Conservation (phyloP, 92 coral and sea anemone genomes). For the Desmophyllum pertusum region DNA sequence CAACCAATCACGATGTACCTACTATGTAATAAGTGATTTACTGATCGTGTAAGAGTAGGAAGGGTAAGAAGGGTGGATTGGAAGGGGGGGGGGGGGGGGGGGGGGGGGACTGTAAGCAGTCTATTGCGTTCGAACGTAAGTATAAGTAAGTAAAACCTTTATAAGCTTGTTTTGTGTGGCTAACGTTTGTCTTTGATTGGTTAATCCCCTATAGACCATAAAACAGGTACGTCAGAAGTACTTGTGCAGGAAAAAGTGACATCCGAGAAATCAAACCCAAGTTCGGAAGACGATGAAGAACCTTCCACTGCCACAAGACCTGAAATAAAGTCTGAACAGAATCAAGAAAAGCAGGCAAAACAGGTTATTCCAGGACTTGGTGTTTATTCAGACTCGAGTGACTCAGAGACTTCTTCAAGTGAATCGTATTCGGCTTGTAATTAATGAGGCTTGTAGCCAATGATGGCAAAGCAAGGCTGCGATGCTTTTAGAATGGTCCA, state of each 20-base stretch:
- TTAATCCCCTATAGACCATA: slow-evolving; percentile 11
- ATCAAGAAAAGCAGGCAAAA: slow-evolving; percentile 23
- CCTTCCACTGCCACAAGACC: slow-evolving; percentile 1
- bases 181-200: background rate
- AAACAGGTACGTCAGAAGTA: slow-evolving; percentile 5
- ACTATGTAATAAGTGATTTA: too few species aligned
- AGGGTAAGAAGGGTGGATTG: too few species aligned
- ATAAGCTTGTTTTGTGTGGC: background rate
- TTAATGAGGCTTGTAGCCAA: slow-evolving; percentile 1
- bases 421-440: slow-evolving; percentile 38
- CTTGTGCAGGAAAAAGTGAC: background rate
- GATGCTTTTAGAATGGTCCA: background rate
- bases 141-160: too few species aligned
- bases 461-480: background rate
- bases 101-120: too few species aligned
- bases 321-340: background rate
- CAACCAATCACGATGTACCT: too few species aligned
- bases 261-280: slow-evolving; percentile 1
- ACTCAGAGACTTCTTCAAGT: slow-evolving; percentile 83
- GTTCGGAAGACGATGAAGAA: slow-evolving; percentile 31
- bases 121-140: too few species aligned
- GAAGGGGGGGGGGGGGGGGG: too few species aligned
- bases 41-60: too few species aligned
- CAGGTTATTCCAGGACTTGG: slow-evolving; percentile 81
- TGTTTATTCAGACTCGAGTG: slow-evolving; percentile 94